Evolutionary conservation across 37 sponge, comb jelly and placozoan species (phyloP).

Genomic region (Ephydatia muelleri): DNA sequence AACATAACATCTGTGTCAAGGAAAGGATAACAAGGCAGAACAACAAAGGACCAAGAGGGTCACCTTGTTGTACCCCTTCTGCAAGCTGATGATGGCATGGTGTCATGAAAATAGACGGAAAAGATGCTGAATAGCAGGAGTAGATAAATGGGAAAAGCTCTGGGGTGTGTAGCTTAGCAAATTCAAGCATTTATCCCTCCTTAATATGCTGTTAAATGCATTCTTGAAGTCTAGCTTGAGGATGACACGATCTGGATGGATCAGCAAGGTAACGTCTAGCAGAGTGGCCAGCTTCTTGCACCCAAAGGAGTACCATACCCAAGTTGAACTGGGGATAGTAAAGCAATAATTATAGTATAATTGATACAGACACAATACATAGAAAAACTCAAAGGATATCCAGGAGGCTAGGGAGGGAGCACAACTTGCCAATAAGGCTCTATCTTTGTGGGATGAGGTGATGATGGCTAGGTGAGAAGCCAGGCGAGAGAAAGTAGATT

Average conservation of each 20-base stretch:
- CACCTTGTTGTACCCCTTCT: not conserved
- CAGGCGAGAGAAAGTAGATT: too few relatives aligned
- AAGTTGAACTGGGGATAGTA: too few relatives aligned
- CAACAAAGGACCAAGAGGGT: not conserved
- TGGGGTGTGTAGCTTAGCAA: not conserved
- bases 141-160: not conserved
- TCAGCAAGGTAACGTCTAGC: not conserved
- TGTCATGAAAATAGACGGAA: not conserved
- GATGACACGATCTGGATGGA: not conserved
- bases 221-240: slow-evolving; percentile 4
- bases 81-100: not conserved
- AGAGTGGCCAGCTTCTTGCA: not conserved
- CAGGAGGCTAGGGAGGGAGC: too few relatives aligned
- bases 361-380: too few relatives aligned
- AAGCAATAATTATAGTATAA: too few relatives aligned
- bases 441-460: too few relatives aligned
- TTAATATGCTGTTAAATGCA: not conserved
- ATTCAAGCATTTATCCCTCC: not conserved
- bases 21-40: not conserved
- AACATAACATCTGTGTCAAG: not conserved
- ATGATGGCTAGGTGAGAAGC: too few relatives aligned
- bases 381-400: too few relatives aligned
- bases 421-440: too few relatives aligned
- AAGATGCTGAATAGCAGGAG: not conserved
- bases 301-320: slow-evolving; percentile 2